phyloP scores from a whole-genome alignment of 1,140 invertebrate genomes.

The Zophobas atratus region DNA sequence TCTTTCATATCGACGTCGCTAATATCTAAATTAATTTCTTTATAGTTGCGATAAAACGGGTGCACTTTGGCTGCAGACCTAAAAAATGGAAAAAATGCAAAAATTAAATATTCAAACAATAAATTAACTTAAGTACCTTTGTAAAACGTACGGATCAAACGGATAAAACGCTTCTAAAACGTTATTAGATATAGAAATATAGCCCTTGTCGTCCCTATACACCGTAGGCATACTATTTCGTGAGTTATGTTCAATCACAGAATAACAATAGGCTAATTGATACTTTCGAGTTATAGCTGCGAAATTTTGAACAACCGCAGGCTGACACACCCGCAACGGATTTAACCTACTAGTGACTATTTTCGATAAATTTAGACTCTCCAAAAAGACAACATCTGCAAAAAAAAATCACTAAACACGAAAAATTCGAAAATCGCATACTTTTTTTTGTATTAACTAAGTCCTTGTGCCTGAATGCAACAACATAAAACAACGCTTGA shows the following conservation, averaged over 20 bases:
- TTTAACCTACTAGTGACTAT: slow-evolving; percentile 89
- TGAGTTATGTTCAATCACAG: slow-evolving; percentile 89
- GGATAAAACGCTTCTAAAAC: slow-evolving; percentile 83
- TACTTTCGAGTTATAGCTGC: slow-evolving; percentile 87
- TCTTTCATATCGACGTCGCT: slow-evolving; percentile 59
- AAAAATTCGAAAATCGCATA: slow-evolving; percentile 68
- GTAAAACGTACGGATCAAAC: slow-evolving; percentile 85
- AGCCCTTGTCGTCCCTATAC: slow-evolving; percentile 69
- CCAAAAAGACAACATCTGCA: slow-evolving; percentile 84
- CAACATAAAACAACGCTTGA: slow-evolving; percentile 92
- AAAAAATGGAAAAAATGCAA: slow-evolving; percentile 39
- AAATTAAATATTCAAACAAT: slow-evolving; percentile 19
- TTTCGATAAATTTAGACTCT: slow-evolving; percentile 86
- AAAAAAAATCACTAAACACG: slow-evolving; percentile 60
- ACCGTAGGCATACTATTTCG: slow-evolving; percentile 76
- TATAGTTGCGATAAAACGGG: slow-evolving; percentile 68
- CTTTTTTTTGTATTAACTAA: slow-evolving; percentile 82
- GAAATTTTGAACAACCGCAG: slow-evolving; percentile 86
- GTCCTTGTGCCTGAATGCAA: slow-evolving; percentile 90
- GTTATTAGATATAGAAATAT: slow-evolving; percentile 65
- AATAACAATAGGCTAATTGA: slow-evolving; percentile 93
- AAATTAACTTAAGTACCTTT: slow-evolving; percentile 68
- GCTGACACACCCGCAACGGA: slow-evolving; percentile 85
- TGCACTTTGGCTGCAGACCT: slow-evolving; percentile 68
- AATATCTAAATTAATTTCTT: slow-evolving; percentile 58